Evolutionary conservation across 2,888 invertebrate species (phyloP).

Genomic region (Drosophila affinis): DNA sequence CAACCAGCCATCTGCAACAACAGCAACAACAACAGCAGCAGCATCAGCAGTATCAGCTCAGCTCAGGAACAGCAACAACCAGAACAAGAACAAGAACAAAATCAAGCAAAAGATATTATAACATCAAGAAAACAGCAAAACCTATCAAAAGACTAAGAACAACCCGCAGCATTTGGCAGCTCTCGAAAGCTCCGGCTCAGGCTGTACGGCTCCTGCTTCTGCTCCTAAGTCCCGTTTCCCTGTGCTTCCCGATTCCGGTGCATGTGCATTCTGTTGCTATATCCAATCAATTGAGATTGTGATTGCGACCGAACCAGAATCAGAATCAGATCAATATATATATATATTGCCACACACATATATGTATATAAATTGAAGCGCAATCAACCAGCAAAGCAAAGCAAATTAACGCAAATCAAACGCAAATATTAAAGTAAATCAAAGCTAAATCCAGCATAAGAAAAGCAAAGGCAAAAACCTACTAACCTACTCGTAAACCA

Average conservation of each 20-base stretch:
- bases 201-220: slow-evolving; percentile 76
- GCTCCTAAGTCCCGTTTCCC: slow-evolving; percentile 76
- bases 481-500: slow-evolving; percentile 13
- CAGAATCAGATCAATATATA: slow-evolving; percentile 41
- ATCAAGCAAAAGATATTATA: slow-evolving; percentile 14
- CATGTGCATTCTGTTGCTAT: slow-evolving; percentile 77
- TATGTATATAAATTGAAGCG: slow-evolving; percentile 44
- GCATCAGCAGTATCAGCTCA: slow-evolving; percentile 35
- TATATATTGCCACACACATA: slow-evolving; percentile 7
- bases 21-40: slow-evolving; percentile 38
- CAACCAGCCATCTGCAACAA: slow-evolving; percentile 50
- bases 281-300: slow-evolving; percentile 62
- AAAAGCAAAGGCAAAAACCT: slow-evolving; percentile 26
- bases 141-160: slow-evolving; percentile 18
- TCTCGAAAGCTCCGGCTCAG: slow-evolving; percentile 48
- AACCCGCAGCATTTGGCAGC: slow-evolving; percentile 54
- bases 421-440: slow-evolving; percentile 59
- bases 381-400: slow-evolving; percentile 48
- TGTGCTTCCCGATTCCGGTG: slow-evolving; percentile 77
- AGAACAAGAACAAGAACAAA: slow-evolving; percentile 40
- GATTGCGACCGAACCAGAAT: slow-evolving; percentile 46
- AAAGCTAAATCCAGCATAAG: slow-evolving; percentile 52
- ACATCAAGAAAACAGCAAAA: neutral
- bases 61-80: slow-evolving; percentile 24
- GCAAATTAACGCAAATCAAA: slow-evolving; percentile 59